Evolutionary conservation across 2,113 vertebrate genomes (phyloP).

Genomic region (Oxyura jamaicensis): DNA sequence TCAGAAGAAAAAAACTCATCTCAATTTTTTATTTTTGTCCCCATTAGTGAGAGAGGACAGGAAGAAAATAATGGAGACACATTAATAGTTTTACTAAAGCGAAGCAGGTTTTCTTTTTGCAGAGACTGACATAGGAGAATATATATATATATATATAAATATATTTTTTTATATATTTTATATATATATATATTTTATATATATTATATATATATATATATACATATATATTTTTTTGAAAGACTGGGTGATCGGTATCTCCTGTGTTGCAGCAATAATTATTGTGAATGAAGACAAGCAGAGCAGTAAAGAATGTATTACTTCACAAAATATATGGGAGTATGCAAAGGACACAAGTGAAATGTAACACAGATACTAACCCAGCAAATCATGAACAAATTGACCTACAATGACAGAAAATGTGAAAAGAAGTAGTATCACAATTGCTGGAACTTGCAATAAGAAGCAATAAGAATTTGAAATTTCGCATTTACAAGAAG

Average conservation of each 20-base stretch:
- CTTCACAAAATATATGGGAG: background rate
- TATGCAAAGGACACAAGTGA: background rate
- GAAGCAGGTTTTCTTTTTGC: background rate
- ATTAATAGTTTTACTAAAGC: background rate
- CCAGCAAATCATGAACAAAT: conserved; percentile 13
- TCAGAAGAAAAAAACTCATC: background rate
- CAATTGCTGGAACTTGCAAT: background rate
- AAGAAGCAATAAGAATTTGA: background rate
- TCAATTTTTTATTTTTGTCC: background rate
- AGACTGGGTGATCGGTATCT: background rate
- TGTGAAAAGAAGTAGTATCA: background rate
- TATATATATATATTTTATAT: too few relatives aligned
- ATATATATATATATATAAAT: too few relatives aligned
- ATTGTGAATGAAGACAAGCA: background rate
- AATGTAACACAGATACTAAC: background rate
- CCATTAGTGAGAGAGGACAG: background rate
- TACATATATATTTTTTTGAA: background rate
- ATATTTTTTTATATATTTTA: background rate
- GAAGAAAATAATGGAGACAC: background rate
- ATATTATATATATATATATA: too few relatives aligned
- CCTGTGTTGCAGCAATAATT: background rate
- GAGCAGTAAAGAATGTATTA: background rate
- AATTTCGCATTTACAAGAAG: conserved; percentile 19
- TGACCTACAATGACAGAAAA: background rate
- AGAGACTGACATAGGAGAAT: background rate